Conservation (phyloP, 2,113 vertebrate species). For the Gallinago paraguaiae region DNA sequence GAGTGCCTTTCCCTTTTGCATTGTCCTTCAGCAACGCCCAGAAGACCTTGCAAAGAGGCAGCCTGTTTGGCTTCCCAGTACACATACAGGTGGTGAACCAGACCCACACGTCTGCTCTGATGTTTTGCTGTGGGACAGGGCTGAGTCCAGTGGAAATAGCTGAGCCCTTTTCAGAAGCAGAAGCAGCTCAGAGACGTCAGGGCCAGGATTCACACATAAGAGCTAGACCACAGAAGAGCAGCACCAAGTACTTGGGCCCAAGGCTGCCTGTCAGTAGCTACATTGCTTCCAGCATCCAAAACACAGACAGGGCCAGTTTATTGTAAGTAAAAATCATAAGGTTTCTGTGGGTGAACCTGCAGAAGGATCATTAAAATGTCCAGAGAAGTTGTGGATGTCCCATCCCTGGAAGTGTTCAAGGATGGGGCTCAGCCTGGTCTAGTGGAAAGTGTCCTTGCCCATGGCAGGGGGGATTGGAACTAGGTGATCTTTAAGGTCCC, state of each 20-base stretch:
- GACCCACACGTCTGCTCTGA: rapidly evolving
- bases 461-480: background rate
- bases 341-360: background rate
- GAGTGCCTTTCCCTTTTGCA: background rate
- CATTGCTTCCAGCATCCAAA: background rate
- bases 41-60: background rate
- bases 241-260: background rate
- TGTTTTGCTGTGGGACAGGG: background rate
- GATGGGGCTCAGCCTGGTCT: background rate
- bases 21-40: background rate
- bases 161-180: background rate
- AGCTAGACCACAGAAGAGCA: background rate
- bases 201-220: background rate
- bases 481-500: background rate
- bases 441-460: background rate
- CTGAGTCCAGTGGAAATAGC: background rate
- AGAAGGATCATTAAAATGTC: background rate
- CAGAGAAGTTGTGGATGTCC: background rate
- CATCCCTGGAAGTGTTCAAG: background rate
- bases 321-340: background rate
- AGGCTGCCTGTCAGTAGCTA: rapidly evolving
- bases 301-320: background rate
- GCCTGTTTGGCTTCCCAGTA: background rate
- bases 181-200: background rate
- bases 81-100: background rate